Conservation (phyloP, 2,888 invertebrate genomes). For the Morpho helenor region DNA sequence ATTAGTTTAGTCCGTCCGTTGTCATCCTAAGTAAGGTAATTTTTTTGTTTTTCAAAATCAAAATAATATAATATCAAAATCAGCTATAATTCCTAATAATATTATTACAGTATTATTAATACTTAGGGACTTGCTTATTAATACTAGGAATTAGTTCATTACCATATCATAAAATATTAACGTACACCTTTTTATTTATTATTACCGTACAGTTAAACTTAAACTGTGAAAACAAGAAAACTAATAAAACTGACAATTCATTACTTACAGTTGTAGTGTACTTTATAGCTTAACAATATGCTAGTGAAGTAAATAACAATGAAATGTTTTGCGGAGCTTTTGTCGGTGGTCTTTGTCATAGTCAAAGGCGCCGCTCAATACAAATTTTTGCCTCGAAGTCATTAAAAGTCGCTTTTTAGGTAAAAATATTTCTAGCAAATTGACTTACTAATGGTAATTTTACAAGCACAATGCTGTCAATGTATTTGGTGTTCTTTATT, state of each 20-base stretch:
- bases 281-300: conserved; percentile 15
- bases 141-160: too few relatives aligned
- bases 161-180: too few relatives aligned
- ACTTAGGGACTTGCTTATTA: too few relatives aligned
- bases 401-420: conserved; percentile 56
- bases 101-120: too few relatives aligned
- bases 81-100: not conserved
- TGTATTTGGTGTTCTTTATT: not conserved
- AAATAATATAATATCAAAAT: too few relatives aligned
- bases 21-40: too few relatives aligned
- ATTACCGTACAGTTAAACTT: too few relatives aligned
- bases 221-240: not conserved
- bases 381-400: conserved; percentile 44
- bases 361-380: conserved; percentile 61
- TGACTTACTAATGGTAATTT: conserved; percentile 37
- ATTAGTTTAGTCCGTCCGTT: too few relatives aligned
- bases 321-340: conserved; percentile 46
- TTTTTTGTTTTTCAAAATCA: too few relatives aligned
- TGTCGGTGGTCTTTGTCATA: conserved; percentile 62
- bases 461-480: conserved; percentile 18
- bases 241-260: not conserved
- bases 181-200: too few relatives aligned
- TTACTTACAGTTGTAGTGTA: not conserved
- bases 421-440: conserved; percentile 51
- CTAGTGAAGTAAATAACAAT: conserved; percentile 22